These are phyloP conservation scores for Ginglymostoma cirratum DNA, from an alignment of 2,113 vertebrate species.

Conservation along the genomic window DNA sequence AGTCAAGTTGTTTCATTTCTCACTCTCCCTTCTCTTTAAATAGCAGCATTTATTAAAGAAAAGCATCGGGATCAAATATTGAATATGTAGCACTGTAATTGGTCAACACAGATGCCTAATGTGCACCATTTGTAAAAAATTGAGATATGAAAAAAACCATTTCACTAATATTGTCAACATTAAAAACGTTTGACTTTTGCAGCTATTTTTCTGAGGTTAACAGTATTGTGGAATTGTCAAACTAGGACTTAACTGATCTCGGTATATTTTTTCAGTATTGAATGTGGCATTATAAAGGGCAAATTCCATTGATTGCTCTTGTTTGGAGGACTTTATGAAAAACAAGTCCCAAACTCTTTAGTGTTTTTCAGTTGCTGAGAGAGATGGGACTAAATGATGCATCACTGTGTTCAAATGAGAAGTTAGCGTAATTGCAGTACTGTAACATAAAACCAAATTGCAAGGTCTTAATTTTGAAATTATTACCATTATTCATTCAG, in stretches of 20 bases:
- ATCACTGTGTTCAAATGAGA: background rate
- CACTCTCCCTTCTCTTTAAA: background rate
- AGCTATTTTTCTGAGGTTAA: background rate
- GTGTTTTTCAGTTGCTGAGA: background rate
- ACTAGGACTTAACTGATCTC: background rate
- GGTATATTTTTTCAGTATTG: background rate
- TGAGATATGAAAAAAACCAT: background rate
- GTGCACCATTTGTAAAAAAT: background rate
- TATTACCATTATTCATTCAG: background rate
- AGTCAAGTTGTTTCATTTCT: background rate
- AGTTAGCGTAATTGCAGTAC: background rate
- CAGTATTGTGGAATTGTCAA: background rate
- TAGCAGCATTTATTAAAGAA: background rate
- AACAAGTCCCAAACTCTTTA: background rate
- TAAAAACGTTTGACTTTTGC: background rate
- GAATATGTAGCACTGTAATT: background rate
- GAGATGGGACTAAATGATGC: background rate
- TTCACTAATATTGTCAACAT: background rate
- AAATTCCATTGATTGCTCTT: background rate
- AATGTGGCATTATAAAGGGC: background rate
- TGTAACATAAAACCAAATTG: background rate
- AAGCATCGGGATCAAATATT: background rate
- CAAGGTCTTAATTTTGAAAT: background rate
- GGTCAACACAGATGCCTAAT: background rate
- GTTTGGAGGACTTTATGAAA: background rate